A percentile compares a stretch with the other conserved stretches of the same genome.
Evolutionary conservation across 2,113 vertebrate species (phyloP).

Genomic region (Lucifuga dentata): DNA sequence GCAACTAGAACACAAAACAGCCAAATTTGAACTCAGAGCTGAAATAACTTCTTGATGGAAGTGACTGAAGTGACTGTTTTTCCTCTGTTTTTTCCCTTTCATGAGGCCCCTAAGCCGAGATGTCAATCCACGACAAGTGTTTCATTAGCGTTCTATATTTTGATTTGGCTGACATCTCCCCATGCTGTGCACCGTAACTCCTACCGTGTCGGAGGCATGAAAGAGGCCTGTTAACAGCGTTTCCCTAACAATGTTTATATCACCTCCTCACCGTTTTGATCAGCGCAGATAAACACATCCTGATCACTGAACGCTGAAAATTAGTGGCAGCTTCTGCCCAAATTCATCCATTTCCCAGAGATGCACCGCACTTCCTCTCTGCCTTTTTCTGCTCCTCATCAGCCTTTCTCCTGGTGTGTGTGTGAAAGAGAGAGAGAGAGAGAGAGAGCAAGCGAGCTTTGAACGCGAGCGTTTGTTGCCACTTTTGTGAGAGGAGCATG

Average conservation of each 20-base stretch:
- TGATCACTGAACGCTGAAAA: constrained; percentile 66
- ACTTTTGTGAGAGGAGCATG: constrained; percentile 73
- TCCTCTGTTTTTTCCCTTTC: constrained; percentile 51
- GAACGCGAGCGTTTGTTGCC: constrained; percentile 74
- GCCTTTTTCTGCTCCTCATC: constrained; percentile 32
- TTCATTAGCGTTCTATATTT: constrained; percentile 76
- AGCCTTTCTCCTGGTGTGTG: constrained; percentile 9
- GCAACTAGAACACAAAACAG: constrained; percentile 19
- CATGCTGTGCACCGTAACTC: constrained; percentile 69
- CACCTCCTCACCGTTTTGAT: constrained; percentile 78
- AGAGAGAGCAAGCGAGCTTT: too few relatives aligned
- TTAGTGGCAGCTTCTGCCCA: constrained; percentile 57
- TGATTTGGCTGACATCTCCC: constrained; percentile 76
- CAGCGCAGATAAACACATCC: constrained; percentile 72
- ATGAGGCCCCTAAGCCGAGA: constrained; percentile 63
- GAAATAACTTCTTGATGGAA: constrained; percentile 66
- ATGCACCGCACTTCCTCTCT: constrained; percentile 38
- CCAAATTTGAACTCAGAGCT: constrained; percentile 62
- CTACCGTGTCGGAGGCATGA: constrained; percentile 66
- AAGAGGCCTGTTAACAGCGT: constrained; percentile 69
- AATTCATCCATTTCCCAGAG: constrained; percentile 53
- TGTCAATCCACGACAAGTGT: constrained; percentile 75
- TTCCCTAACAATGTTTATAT: constrained; percentile 78
- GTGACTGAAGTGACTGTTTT: constrained; percentile 59
- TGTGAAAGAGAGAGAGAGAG: neutral